Percentiles rank a stretch among this genome's conserved stretches.
phyloP scores from a whole-genome alignment of 2,113 vertebrate genomes.

The Anhinga anhinga region DNA sequence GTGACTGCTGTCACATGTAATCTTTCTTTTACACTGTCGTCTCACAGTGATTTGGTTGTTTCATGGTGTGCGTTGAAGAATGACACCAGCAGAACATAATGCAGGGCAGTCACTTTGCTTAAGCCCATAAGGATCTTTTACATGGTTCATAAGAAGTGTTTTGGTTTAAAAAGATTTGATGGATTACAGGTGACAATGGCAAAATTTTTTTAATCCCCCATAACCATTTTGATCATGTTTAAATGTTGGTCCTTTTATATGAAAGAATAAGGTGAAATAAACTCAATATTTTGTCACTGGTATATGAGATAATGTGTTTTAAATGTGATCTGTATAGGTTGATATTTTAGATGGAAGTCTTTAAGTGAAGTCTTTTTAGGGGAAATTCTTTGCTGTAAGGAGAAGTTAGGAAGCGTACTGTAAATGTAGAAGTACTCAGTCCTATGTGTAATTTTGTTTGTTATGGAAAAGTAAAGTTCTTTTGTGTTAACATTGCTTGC shows the following conservation, averaged over 20 bases:
- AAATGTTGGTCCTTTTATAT: conserved; percentile 46
- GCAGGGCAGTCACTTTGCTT: background rate
- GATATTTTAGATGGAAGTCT: conserved; percentile 55
- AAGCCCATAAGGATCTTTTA: background rate
- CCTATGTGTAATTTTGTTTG: conserved; percentile 68
- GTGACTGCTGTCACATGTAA: background rate
- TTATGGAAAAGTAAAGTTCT: conserved; percentile 61
- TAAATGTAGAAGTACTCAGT: conserved; percentile 61
- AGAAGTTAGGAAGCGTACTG: conserved; percentile 45
- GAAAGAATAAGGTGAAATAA: conserved; percentile 55
- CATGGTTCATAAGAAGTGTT: background rate
- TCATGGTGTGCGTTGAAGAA: background rate
- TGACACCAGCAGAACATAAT: background rate
- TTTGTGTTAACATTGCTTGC: conserved; percentile 37
- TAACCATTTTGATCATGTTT: conserved; percentile 7
- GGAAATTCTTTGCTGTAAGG: conserved; percentile 51
- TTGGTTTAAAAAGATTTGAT: background rate
- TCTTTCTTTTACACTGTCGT: background rate
- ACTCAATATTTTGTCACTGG: conserved; percentile 60
- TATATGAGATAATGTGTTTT: conserved; percentile 49
- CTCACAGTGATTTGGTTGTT: background rate
- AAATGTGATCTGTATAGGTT: conserved; percentile 46
- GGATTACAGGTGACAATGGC: background rate
- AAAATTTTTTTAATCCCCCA: background rate
- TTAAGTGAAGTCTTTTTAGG: conserved; percentile 45